Base-by-base conservation (phyloP, 2,888 invertebrate species). In the Adineta ricciae region DNA sequence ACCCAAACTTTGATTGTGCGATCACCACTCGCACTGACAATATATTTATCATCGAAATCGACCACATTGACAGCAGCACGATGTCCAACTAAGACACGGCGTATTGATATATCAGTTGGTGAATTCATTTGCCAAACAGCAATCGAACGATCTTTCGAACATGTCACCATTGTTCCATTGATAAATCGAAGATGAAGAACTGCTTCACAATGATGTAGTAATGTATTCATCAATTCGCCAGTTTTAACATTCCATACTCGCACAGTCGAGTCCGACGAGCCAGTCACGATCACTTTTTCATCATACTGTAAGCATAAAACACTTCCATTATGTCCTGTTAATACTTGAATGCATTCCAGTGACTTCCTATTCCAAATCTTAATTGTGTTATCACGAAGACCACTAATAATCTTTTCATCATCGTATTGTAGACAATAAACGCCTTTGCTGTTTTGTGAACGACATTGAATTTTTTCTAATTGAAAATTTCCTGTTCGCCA, bases 111-210 rank as follows among this genome's bases (percentile, higher is more conserved):
- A 91, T 99, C 98, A 83, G 94, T 94, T 78, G 96, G 95, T 21
- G 97, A 96, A 86, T 90, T 89, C 98, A 99, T 99, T 90, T 99
- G 98, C 99, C 99, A 99, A 3, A 99, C 99, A 0, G 98, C 98
- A 92, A 99, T 99, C 85, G 97, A 97, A 86, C 99, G 95, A 91
- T 97, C 97, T 93, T 98, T 98, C 85, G 96, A 98, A 92, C 99
- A 99, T 0, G 99, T 99, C 88, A 99, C 99, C 97, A 99, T 98
- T 94, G 99, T 97, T 85, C 98, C 98, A 91, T 98, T 97, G 91
- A 95, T 95, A 92, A 99, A 99, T 87, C 99, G 92, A 88, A 99
- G 93, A 93, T 99, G 99, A 87, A 99, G 93, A 87, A 99, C 99
- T 84, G 99, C 99, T 91, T 99, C 99, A 91, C 97, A 97, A 91